Evolutionary conservation across 2,888 invertebrate genomes (phyloP).

Genomic region (Morpho deidamia): DNA sequence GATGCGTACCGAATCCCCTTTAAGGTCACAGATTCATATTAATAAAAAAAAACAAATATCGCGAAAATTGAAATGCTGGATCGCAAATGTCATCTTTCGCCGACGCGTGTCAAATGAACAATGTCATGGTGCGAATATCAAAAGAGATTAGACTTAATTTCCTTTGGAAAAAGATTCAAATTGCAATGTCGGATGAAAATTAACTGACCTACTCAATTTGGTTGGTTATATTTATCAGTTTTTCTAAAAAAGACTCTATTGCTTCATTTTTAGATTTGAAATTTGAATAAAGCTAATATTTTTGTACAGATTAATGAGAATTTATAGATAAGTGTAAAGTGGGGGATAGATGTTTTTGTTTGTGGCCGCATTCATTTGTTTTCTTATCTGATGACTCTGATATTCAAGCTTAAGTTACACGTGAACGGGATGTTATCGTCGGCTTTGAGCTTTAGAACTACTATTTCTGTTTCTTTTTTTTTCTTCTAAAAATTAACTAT

Average conservation of each 20-base stretch:
- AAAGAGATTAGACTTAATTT: conserved; percentile 28
- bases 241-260: not conserved
- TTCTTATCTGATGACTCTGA: not conserved
- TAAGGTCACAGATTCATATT: conserved; percentile 52
- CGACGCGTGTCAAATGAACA: conserved; percentile 47
- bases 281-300: not conserved
- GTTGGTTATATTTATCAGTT: conserved; percentile 4
- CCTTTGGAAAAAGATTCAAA: conserved; percentile 6
- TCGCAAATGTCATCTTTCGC: conserved; percentile 43
- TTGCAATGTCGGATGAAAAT: conserved; percentile 8
- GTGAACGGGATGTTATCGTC: not conserved
- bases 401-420: not conserved
- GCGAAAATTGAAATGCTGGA: conserved; percentile 52
- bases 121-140: conserved; percentile 30
- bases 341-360: conserved; percentile 14
- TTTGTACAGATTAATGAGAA: conserved; percentile 1
- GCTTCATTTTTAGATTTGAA: not conserved
- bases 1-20: conserved; percentile 53
- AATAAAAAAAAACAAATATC: conserved; percentile 50
- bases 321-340: conserved; percentile 11
- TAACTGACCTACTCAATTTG: conserved; percentile 17
- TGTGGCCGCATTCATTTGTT: conserved; percentile 7
- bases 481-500: too few relatives aligned
- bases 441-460: too few relatives aligned
- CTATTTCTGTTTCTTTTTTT: too few relatives aligned